Percentiles rank a stretch among this genome's conserved stretches.
phyloP scores from a whole-genome alignment of 2,888 invertebrate genomes.

The Pterostichus madidus region DNA sequence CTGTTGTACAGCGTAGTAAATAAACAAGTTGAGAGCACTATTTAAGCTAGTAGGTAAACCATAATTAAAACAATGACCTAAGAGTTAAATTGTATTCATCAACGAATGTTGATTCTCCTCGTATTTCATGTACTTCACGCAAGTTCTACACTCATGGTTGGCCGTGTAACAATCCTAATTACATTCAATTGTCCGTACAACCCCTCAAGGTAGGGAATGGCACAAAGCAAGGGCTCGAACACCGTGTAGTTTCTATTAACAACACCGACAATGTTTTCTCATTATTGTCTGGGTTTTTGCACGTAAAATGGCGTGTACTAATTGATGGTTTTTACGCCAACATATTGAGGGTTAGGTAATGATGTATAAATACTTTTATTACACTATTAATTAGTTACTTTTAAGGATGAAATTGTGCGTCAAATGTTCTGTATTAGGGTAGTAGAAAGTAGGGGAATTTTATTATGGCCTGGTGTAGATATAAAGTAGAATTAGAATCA shows the following conservation, averaged over 20 bases:
- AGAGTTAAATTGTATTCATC: conserved; percentile 14
- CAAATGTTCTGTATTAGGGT: conserved; percentile 19
- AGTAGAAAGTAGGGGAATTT: neutral
- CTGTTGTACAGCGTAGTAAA: no score
- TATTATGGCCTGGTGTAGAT: neutral
- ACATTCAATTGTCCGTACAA: conserved; percentile 31
- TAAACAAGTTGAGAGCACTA: neutral
- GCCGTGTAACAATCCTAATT: neutral
- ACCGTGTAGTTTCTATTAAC: neutral
- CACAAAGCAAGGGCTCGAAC: conserved; percentile 17
- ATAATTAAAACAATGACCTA: neutral
- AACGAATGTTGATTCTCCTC: neutral
- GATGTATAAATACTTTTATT: conserved; percentile 6
- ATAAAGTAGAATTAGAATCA: conserved; percentile 4
- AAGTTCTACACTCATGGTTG: conserved; percentile 9
- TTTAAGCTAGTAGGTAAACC: neutral
- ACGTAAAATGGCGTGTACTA: neutral
- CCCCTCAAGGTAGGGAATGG: neutral
- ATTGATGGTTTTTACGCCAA: neutral
- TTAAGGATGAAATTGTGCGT: neutral
- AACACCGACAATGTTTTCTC: conserved; percentile 14
- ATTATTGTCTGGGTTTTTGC: conserved; percentile 4
- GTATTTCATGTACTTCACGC: conserved; percentile 14
- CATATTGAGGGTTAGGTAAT: conserved; percentile 5
- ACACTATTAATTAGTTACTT: neutral